These are phyloP conservation scores for Melanostigma gelatinosum DNA, from an alignment of 2,113 vertebrate genomes.

Conservation along the genomic window DNA sequence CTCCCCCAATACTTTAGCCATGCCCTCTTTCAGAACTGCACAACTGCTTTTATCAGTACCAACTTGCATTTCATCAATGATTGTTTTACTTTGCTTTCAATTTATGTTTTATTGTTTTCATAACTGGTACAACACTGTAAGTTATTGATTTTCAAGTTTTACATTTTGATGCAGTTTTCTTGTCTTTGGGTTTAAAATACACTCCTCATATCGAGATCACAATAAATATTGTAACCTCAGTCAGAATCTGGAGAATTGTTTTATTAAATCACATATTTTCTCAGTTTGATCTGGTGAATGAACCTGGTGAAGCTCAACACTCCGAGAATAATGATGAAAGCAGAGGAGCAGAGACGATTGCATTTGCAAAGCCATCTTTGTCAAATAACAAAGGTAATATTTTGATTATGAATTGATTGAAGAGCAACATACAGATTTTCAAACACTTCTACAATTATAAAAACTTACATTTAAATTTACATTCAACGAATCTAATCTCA, in stretches of 20 bases:
- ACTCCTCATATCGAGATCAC: neutral
- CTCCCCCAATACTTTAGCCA: neutral
- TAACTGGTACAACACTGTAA: neutral
- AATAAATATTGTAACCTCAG: neutral
- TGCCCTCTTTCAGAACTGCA: too few species aligned
- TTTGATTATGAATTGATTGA: neutral
- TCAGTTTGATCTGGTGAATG: neutral
- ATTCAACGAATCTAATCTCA: too few species aligned
- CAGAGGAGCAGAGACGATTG: neutral
- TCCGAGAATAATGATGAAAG: neutral
- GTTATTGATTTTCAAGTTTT: neutral
- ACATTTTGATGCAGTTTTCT: neutral
- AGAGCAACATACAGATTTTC: neutral
- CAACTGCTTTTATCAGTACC: neutral
- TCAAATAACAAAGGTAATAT: neutral
- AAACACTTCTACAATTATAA: too few species aligned
- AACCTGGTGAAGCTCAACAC: neutral
- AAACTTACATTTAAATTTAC: neutral
- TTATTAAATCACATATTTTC: neutral
- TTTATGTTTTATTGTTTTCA: neutral
- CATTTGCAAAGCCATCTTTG: neutral
- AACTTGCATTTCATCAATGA: too few species aligned
- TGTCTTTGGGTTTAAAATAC: neutral
- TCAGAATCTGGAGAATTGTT: too few species aligned
- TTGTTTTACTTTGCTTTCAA: neutral